Base-by-base conservation (phyloP, 2,888 invertebrate species). In the Eupeodes luniger region DNA sequence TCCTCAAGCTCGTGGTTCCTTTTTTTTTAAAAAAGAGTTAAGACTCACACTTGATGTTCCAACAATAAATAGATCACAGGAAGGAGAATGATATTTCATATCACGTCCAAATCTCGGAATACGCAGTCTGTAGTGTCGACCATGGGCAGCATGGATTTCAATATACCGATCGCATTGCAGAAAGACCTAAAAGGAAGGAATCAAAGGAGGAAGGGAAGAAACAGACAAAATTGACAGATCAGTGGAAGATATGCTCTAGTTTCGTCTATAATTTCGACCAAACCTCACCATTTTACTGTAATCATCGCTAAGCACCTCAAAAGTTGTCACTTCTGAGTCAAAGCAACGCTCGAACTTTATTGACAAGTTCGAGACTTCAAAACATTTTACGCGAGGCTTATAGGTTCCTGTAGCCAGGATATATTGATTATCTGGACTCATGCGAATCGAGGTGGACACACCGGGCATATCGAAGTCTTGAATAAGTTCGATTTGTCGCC, bases 391-490 rank as follows among this genome's bases (percentile, higher is more conserved):
- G 91, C 98, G 95, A 0, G 99, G 99, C 92, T 99, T 99, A 93
- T 99, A 99, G 88, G 97, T 97, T 67, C 99, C 99, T 51, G 99
- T 96, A 1, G 97, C 97, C 92, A 99, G 94, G 87, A 99, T 96
- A 92, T 97, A 99, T 90, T 99, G 97, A 19, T 98, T 97, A 95
- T 99, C 99, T 90, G 95, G 96, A 10, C 99, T 97, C 89, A 98
- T 95, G 91, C 96, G 95, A 36, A 99, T 95, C 74, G 96, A 96
- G 19, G 96, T 97, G 92, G 98, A 98, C 0, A 99, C 95, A 69
- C 96, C 98, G 40, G 99, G 99, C 99, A 99, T 99, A 91, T 99
- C 98, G 95, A 99, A 99, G 92, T 99, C 99, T 94, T 99, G 99
- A 90, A 99, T 98, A 59, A 99, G 95, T 94, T 99, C 98, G 91